Percentiles rank a stretch among this genome's conserved stretches.
Conservation (phyloP, 1,140 invertebrate genomes). For the Oppia nitens region DNA sequence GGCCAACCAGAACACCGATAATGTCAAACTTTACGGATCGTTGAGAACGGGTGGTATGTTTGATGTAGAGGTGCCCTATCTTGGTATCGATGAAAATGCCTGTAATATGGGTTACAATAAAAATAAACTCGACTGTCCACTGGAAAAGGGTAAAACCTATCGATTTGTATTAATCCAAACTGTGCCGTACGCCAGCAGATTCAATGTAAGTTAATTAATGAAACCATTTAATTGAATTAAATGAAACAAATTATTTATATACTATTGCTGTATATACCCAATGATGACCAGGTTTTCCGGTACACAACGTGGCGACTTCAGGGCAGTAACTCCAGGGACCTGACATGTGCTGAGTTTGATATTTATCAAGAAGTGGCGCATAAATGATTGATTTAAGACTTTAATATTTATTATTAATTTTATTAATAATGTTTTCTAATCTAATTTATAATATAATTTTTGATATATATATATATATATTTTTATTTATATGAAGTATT, state of each 20-base stretch:
- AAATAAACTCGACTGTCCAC: neutral
- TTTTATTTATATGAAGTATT: too few species aligned
- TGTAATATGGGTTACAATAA: neutral
- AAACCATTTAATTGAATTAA: too few species aligned
- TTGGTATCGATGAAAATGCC: conserved; percentile 1
- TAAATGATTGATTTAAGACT: too few species aligned
- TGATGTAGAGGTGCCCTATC: neutral
- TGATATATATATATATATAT: too few species aligned
- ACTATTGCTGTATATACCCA: neutral
- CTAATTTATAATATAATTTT: too few species aligned
- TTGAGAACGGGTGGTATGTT: conserved; percentile 3
- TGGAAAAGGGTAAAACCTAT: neutral
- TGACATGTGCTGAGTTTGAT: neutral
- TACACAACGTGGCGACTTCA: neutral
- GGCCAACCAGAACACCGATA: neutral
- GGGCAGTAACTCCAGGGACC: neutral
- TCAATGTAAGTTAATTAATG: neutral
- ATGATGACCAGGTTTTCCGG: neutral
- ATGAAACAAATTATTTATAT: neutral
- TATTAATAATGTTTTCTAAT: too few species aligned
- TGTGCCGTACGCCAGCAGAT: neutral
- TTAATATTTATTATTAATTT: too few species aligned
- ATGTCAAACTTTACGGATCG: neutral
- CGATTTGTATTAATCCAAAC: neutral
- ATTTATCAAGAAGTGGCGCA: too few species aligned